A percentile compares a stretch with the other conserved stretches of the same genome.
These are phyloP conservation scores for Carposina sasakii DNA, from an alignment of 1,140 invertebrate species.

Conservation along the genomic window DNA sequence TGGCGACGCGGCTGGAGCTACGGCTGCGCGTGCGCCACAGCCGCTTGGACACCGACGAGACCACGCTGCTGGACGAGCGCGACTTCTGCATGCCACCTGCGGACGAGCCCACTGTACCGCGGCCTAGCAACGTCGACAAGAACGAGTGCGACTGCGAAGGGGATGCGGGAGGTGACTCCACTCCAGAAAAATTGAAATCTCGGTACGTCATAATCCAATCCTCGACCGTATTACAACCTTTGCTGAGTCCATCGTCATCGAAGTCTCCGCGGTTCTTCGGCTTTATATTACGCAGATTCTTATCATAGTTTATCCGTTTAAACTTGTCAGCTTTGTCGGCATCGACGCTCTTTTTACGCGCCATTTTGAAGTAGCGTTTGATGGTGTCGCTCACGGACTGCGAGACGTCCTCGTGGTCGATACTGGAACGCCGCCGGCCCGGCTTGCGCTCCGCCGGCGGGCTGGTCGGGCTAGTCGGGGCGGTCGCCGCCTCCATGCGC, in stretches of 20 bases:
- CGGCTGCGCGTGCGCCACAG: constrained; percentile 87
- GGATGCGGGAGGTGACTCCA: constrained; percentile 68
- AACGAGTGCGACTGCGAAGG: constrained; percentile 76
- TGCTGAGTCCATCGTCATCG: constrained; percentile 80
- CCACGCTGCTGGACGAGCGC: constrained; percentile 88
- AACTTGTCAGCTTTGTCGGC: constrained; percentile 86
- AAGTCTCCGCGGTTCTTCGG: constrained; percentile 82
- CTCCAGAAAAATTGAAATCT: constrained; percentile 59
- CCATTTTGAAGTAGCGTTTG: constrained; percentile 87
- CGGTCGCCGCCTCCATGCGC: constrained; percentile 44
- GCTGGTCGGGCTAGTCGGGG: constrained; percentile 45
- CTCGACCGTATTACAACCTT: constrained; percentile 83
- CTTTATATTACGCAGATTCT: constrained; percentile 87
- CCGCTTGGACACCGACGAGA: constrained; percentile 87
- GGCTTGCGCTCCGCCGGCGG: constrained; percentile 56
- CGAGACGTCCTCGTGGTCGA: constrained; percentile 87
- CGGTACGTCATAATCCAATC: constrained; percentile 76
- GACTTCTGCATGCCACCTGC: constrained; percentile 88
- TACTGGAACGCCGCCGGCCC: constrained; percentile 78
- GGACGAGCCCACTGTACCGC: constrained; percentile 66
- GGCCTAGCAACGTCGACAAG: constrained; percentile 78
- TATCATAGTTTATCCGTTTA: constrained; percentile 90
- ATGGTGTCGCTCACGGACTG: constrained; percentile 90
- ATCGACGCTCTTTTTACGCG: constrained; percentile 87
- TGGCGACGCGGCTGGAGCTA: constrained; percentile 78